Conservation (phyloP, 2,113 vertebrate species). For the Neolamprologus sp. region DNA sequence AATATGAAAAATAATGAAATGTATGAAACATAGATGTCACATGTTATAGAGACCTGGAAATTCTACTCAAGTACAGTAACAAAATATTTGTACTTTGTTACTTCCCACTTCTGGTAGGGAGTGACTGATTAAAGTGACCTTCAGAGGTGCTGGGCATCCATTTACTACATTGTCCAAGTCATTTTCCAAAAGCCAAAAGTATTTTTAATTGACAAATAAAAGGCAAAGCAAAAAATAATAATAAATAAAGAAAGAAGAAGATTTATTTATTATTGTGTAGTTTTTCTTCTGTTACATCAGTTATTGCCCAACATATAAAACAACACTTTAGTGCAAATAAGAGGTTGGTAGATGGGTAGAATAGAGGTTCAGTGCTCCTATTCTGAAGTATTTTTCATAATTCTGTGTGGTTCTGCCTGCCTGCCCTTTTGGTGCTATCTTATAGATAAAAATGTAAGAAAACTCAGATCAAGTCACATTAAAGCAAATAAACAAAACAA, state of each 20-base stretch:
- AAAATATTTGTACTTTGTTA: background rate
- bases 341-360: background rate
- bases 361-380: background rate
- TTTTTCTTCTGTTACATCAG: background rate
- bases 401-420: background rate
- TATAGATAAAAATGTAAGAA: background rate
- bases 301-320: background rate
- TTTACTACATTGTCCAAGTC: background rate
- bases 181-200: background rate
- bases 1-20: background rate
- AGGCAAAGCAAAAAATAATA: background rate
- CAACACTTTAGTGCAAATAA: background rate
- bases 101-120: background rate
- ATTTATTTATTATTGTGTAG: background rate
- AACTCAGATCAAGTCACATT: background rate
- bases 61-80: background rate
- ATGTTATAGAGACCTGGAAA: background rate
- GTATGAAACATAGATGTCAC: background rate
- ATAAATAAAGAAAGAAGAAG: fast-evolving
- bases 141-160: background rate
- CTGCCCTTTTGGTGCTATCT: background rate
- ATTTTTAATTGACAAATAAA: background rate
- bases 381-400: background rate
- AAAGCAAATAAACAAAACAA: background rate
- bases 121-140: background rate